Evolutionary conservation across 2,888 invertebrate genomes (phyloP).

Genomic region (Apamea monoglypha): DNA sequence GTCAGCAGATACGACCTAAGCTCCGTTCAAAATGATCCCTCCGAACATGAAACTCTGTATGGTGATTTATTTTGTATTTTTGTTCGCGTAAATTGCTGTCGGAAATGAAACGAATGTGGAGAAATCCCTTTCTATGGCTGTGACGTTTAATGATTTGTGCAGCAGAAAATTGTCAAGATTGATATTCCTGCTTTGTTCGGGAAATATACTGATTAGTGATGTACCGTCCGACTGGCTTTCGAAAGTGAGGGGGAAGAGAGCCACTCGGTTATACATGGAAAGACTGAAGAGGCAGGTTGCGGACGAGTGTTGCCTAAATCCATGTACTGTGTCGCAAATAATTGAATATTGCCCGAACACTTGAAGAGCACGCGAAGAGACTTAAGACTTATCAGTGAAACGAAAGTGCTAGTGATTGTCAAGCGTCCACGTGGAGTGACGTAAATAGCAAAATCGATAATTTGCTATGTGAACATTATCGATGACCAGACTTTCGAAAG

Average conservation of each 20-base stretch:
- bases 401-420: conserved; percentile 47
- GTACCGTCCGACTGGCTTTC: conserved; percentile 71
- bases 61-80: conserved; percentile 73
- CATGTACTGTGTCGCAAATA: conserved; percentile 82
- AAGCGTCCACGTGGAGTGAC: conserved; percentile 53
- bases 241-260: conserved; percentile 76
- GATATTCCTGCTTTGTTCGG: conserved; percentile 79
- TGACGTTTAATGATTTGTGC: conserved; percentile 76
- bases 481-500: too few relatives aligned
- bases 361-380: conserved; percentile 74
- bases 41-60: conserved; percentile 71
- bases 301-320: conserved; percentile 80
- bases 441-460: conserved; percentile 48
- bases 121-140: conserved; percentile 72
- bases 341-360: conserved; percentile 83
- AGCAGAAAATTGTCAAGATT: conserved; percentile 75
- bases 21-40: conserved; percentile 75
- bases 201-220: conserved; percentile 72
- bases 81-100: conserved; percentile 72
- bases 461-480: conserved; percentile 41
- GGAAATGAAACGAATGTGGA: conserved; percentile 63
- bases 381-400: conserved; percentile 54
- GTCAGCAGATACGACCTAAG: conserved; percentile 72
- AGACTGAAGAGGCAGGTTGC: conserved; percentile 78
- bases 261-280: conserved; percentile 73